Conservation (phyloP, 2,113 vertebrate species). For the Chelonoidis abingdonii region DNA sequence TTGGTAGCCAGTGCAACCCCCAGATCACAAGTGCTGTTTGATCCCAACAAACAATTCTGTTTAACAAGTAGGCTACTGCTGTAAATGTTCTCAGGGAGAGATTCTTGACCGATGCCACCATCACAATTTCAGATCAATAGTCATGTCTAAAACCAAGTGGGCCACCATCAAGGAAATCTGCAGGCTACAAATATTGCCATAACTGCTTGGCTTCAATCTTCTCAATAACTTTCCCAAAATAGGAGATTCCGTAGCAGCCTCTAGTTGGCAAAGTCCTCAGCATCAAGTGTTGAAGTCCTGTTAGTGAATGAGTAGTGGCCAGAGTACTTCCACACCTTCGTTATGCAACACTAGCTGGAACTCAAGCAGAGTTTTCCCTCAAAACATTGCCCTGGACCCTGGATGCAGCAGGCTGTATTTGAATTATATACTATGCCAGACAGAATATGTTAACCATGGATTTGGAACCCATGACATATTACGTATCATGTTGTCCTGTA, state of each 20-base stretch:
- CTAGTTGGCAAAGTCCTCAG: neutral
- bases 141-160: fast-evolving
- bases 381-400: neutral
- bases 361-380: neutral
- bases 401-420: neutral
- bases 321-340: neutral
- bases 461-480: neutral
- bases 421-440: neutral
- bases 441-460: neutral
- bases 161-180: neutral
- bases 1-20: neutral
- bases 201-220: neutral
- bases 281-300: neutral
- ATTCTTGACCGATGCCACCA: neutral
- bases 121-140: neutral
- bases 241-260: neutral
- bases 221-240: neutral
- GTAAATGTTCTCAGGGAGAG: neutral
- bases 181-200: fast-evolving
- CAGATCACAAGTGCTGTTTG: neutral
- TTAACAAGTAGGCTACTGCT: neutral
- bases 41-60: neutral
- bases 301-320: neutral
- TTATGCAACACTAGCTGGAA: neutral
- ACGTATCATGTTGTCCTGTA: neutral